Evolutionary conservation across 2,797 vertebrate genomes (phyloP), one percentile per base, ranked within the genome.

Genomic region (Arctocebus calabarensis): DNA sequence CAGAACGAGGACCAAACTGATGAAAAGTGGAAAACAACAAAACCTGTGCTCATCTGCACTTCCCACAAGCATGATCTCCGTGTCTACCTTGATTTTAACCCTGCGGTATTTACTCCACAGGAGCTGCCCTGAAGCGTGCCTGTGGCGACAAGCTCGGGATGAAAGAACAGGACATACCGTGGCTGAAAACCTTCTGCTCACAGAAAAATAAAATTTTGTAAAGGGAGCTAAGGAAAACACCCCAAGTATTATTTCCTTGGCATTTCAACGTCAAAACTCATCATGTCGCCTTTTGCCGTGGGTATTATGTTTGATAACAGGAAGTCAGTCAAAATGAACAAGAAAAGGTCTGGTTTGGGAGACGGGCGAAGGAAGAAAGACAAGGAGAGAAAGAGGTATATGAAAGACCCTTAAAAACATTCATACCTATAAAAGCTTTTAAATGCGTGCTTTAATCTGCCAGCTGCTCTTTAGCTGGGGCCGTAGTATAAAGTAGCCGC

Each of bases 401-500:
- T 89, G 97, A 97, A 91, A 94, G 82, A 10, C 23, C 96, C 96
- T 95, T 77, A 62, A 91, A 91, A 71, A 79, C 89, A 82, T 43
- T 61, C 95, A 7, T 27, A 87, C 64, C 95, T 83, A n/a, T 95
- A 78, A 94, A 97, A 95, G 79, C 96, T 94, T 84, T 97, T 79
- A 85, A 84, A 88, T 48, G 89, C 94, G 52, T 91, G 96, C 98
- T 97, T 98, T 97, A 79, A 97, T 96, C 97, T 79, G 95, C 95
- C 98, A 98, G 98, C 98, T 98, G 98, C 84, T 96, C 88, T 91
- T 93, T 83, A 79, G 97, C 97, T 59, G 92, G 95, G 11, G 91
- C 87, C 88, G 93, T 82, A 66, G 16, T 95, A 20, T 19, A 90
- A 95, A 92, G 90, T 22, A 61, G 91, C 94, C 20, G 88, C 95